Conservation (phyloP, 2,113 vertebrate genomes). For the Ceyx margarethae region DNA sequence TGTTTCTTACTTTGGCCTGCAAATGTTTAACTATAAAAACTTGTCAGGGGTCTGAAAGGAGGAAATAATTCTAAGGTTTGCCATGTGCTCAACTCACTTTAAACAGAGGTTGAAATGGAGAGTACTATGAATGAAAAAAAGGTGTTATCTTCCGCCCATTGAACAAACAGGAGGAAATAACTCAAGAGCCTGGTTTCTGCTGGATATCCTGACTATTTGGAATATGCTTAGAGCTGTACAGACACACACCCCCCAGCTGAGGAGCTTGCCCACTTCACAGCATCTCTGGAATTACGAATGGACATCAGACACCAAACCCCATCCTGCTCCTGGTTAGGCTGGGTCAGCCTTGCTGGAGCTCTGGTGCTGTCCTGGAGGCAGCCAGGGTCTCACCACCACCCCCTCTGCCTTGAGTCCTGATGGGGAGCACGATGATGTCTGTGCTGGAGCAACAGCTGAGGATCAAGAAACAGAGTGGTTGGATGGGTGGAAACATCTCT, state of each 20-base stretch:
- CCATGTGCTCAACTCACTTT: fast-evolving
- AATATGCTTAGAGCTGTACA: background rate
- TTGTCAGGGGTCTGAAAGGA: background rate
- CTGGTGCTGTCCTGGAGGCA: background rate
- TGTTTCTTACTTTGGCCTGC: background rate
- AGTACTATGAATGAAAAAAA: fast-evolving
- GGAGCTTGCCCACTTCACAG: background rate
- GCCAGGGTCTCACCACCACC: background rate
- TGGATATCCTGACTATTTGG: background rate
- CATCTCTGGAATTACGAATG: background rate
- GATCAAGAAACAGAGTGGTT: background rate
- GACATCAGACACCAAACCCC: background rate
- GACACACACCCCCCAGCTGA: fast-evolving
- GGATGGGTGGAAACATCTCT: background rate
- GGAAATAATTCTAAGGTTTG: background rate
- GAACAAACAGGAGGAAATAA: background rate
- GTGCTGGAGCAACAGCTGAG: fast-evolving
- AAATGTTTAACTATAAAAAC: background rate
- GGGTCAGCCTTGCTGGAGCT: background rate
- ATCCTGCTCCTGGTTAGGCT: background rate
- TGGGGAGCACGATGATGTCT: background rate
- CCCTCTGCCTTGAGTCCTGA: fast-evolving
- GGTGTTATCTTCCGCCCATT: background rate
- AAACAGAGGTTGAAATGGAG: background rate
- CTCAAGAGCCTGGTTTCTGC: background rate